Conservation (phyloP, 2,888 invertebrate species). For the Penaeus monodon region DNA sequence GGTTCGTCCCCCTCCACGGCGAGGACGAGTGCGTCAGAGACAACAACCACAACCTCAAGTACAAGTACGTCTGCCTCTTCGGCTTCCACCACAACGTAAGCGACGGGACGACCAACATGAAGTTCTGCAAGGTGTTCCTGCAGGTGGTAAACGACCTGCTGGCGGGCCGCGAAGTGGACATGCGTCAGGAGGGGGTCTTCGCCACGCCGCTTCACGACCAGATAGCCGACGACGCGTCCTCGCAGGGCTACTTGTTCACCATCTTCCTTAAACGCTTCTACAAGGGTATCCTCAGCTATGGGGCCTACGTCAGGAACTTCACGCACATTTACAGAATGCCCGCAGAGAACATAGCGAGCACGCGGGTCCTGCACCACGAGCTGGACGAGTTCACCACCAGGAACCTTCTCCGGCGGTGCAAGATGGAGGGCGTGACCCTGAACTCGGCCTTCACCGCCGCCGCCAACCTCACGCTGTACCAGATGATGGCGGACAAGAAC, state of each 20-base stretch:
- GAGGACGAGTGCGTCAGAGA: conserved; percentile 4
- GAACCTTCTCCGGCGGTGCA: conserved; percentile 49
- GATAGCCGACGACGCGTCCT: conserved; percentile 31
- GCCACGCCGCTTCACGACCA: conserved; percentile 43
- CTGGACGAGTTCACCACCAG: conserved; percentile 49
- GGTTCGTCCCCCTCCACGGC: conserved; percentile 27
- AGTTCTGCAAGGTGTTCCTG: conserved; percentile 59
- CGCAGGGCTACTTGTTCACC: conserved; percentile 1
- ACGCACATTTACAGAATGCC: conserved; percentile 32
- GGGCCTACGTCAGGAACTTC: conserved; percentile 46
- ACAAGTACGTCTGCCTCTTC: conserved; percentile 50
- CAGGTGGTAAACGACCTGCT: conserved; percentile 55
- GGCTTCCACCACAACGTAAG: conserved; percentile 64
- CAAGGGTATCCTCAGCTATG: conserved; percentile 38
- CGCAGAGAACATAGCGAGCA: conserved; percentile 16
- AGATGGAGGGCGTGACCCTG: conserved; percentile 61
- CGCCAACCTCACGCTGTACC: conserved; percentile 62
- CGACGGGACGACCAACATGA: conserved; percentile 64
- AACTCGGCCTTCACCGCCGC: conserved; percentile 65
- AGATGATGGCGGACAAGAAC: conserved; percentile 50
- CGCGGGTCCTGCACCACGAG: conserved; percentile 46
- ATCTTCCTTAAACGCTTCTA: conserved; percentile 20
- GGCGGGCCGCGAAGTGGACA: conserved; percentile 26
- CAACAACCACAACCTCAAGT: conserved; percentile 22
- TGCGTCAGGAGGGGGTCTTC: conserved; percentile 46